These are phyloP conservation scores for Myotis yumanensis DNA, from an alignment of 2,113 vertebrate genomes.

Conservation along the genomic window DNA sequence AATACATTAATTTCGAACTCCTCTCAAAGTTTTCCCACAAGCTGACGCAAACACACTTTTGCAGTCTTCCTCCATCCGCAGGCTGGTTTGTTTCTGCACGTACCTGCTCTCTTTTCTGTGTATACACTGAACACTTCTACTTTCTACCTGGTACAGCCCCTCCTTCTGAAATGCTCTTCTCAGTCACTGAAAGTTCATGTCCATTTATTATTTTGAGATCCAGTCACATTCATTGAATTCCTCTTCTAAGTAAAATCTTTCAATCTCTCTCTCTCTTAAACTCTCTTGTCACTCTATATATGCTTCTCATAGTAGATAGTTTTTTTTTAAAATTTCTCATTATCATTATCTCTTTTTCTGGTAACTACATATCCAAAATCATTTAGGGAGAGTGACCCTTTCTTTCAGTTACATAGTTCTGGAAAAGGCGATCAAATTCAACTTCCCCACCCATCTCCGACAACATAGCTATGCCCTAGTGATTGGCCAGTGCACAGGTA, in stretches of 20 bases:
- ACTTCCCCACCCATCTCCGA: not conserved
- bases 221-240: not conserved
- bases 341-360: not conserved
- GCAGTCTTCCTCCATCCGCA: not conserved
- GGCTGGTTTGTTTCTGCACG: not conserved
- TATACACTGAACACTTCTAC: not conserved
- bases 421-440: not conserved
- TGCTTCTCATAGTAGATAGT: not conserved
- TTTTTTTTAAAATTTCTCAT: not conserved
- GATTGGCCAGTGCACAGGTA: not conserved
- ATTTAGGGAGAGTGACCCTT: not conserved
- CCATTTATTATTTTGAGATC: not conserved
- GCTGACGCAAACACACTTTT: not conserved
- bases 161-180: not conserved
- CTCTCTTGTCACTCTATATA: not conserved
- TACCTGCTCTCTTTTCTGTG: not conserved
- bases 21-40: not conserved
- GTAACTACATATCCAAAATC: not conserved
- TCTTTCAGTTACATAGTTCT: not conserved
- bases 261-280: not conserved
- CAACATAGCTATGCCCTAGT: not conserved
- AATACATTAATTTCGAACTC: not conserved
- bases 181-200: not conserved
- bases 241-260: constrained; percentile 25
- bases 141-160: not conserved